Percentiles rank a stretch among this genome's conserved stretches.
phyloP scores from a whole-genome alignment of 2,797 vertebrate genomes.

The Hafferia zeledoni region DNA sequence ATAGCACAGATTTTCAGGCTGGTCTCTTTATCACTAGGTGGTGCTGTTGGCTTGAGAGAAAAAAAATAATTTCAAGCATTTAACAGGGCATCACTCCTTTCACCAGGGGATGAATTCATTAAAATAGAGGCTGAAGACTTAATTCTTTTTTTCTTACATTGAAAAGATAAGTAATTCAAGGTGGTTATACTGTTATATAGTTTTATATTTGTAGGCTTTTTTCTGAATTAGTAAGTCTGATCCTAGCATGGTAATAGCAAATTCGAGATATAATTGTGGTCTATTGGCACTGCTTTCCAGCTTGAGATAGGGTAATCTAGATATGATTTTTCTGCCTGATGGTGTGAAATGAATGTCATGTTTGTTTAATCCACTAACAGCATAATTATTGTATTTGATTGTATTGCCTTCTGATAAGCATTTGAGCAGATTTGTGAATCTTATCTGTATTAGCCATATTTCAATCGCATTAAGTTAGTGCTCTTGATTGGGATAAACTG shows the following conservation, averaged over 20 bases:
- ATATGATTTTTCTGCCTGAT: not conserved
- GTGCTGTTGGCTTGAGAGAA: conserved; percentile 38
- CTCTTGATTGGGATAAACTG: not conserved
- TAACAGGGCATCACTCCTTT: not conserved
- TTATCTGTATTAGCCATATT: not conserved
- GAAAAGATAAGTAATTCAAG: not conserved
- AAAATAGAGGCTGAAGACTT: not conserved
- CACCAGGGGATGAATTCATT: not conserved
- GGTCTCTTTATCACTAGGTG: conserved; percentile 64
- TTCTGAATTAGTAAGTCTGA: not conserved
- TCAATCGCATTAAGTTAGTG: not conserved
- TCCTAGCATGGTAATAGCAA: not conserved
- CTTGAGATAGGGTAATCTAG: not conserved
- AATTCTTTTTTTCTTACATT: not conserved
- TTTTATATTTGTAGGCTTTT: not conserved
- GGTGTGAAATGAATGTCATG: not conserved
- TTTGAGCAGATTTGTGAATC: not conserved
- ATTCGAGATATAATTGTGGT: not conserved
- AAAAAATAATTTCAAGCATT: not conserved
- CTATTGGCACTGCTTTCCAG: not conserved
- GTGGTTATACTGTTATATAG: not conserved
- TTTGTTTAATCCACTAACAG: not conserved
- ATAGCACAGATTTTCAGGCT: not conserved
- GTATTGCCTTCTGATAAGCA: not conserved
- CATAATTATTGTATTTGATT: not conserved